Evolutionary conservation across 2,888 invertebrate species (phyloP), one percentile per base, ranked within the genome.

Genomic region (Tetranychus truncatus): DNA sequence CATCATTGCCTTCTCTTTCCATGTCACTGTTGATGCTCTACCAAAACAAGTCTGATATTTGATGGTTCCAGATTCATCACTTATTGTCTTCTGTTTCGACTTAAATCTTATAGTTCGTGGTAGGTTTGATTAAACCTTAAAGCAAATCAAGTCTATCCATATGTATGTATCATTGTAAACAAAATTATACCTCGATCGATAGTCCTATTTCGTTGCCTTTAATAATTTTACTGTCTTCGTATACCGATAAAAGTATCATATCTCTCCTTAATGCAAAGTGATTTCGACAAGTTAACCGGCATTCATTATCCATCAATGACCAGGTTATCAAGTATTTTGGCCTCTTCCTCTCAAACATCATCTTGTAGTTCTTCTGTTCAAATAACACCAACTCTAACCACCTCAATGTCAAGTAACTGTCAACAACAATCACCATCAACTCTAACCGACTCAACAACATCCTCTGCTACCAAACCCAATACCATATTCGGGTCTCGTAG

Each of bases 401-500:
- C 55, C 55, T 3, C 34, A 34, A 34, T 34, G 34, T 34, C 34
- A 34, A 34, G 34, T 4, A 34, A 34, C 34, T 34, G 34, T 34
- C 34, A 34, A 34, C 34, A 34, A 34, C 34, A 34, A 34, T 34
- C 34, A 34, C 34, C 34, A 34, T 34, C 34, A 34, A 34, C 34
- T 34, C 34, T 34, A 34, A 34, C 34, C 34, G 4, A 34, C 34
- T 34, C 55, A 55, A 8, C 46, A 15, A 55, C 55, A 55, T 55
- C 55, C 1, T 15, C 55, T 9, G 55, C 15, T 6, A 55, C 55
- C 55, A 55, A 55, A 15, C 15, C 55, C n/a, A 69, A 21, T 69
- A 20, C 69, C n/a, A 9, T 74, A 20, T 74, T 74, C 20, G 74
- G 74, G 18, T 69, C 74, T 45, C 69, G 67, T 21, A 72, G 45